A percentile compares a stretch with the other conserved stretches of the same genome.
These are phyloP conservation scores for Daktulosphaira vitifoliae DNA, from an alignment of 1,140 invertebrate species.

Conservation along the genomic window DNA sequence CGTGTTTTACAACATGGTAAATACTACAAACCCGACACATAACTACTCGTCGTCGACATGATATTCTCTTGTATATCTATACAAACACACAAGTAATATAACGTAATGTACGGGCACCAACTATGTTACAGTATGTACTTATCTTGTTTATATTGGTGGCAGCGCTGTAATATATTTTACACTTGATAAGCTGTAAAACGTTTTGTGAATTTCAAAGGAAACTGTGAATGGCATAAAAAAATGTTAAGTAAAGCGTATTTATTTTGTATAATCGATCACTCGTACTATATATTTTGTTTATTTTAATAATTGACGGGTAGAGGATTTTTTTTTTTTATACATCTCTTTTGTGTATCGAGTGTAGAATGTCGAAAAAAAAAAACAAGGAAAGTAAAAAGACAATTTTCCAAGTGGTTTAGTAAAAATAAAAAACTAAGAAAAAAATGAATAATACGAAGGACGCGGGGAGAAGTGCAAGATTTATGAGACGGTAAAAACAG, in stretches of 20 bases:
- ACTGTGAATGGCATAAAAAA: too few relatives aligned
- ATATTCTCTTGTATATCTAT: neutral
- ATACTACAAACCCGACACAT: neutral
- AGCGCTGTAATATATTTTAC: neutral
- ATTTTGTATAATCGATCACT: too few relatives aligned
- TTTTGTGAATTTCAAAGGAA: slow-evolving; percentile 13
- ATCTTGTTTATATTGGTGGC: slow-evolving; percentile 14
- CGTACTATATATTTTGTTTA: too few relatives aligned
- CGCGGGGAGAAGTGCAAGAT: slow-evolving; percentile 14
- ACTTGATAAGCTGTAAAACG: slow-evolving; percentile 20
- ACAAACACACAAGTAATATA: too few relatives aligned
- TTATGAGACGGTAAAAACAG: slow-evolving; percentile 25
- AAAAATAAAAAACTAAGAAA: neutral
- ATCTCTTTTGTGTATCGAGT: too few relatives aligned
- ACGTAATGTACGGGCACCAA: too few relatives aligned
- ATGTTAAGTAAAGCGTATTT: too few relatives aligned
- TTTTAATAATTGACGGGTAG: too few relatives aligned
- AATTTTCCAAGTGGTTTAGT: slow-evolving; percentile 33
- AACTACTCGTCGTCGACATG: slow-evolving; percentile 10
- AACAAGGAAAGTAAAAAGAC: neutral
- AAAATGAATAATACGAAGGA: slow-evolving; percentile 18
- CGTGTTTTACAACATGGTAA: slow-evolving; percentile 32
- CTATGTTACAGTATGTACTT: too few relatives aligned
- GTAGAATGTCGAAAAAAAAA: slow-evolving; percentile 20
- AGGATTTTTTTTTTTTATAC: too few relatives aligned